Evolutionary conservation across 1,140 invertebrate species (phyloP), one percentile per base, ranked within the genome.

Genomic region (Muscidifurax raptorellus): DNA sequence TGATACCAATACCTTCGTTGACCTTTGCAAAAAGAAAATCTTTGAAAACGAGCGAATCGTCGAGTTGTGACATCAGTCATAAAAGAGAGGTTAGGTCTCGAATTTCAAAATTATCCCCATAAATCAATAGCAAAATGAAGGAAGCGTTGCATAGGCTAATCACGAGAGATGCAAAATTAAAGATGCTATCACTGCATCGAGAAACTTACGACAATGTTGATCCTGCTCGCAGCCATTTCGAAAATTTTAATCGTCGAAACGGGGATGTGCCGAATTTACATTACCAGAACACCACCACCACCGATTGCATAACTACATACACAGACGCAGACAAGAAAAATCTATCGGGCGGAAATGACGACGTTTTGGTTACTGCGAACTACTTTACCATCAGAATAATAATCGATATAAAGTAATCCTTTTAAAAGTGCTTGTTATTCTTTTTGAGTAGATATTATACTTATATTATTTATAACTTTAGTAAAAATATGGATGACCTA

Each of bases 221-320:
- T 86, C 84, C 82, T 87, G 75, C 82, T 88, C 10, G 88, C 44
- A 81, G 89, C 86, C 89, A 89, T 89, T 84, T 88, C 86, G 74
- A 82, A 75, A 80, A 74, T 6, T 59, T 77, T 75, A 76, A 27
- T 66, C 64, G 27, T 78, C 64, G 52, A 28, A 76, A 52, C 22
- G 59, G 32, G 52, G 66, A 40, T 71, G 47, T 72, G 25, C 32
- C 47, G 66, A 82, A 85, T 80, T 82, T 13, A 86, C 80, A 80
- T 82, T 71, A 71, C 47, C 64, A 78, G 25, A 74, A 22, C 30
- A 82, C 74, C 67, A 25, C 27, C 28, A 71, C 28, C 66, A 77
- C 36, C 18, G 67, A 69, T 86, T 86, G 76, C 78, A 80, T 86
- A 86, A 86, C 80, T 30, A 78, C 71, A 78, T 30, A 78, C 71